Evolutionary conservation across 2,797 vertebrate species (phyloP), one percentile per base, ranked within the genome.

Genomic region (Bovichtus variegatus): DNA sequence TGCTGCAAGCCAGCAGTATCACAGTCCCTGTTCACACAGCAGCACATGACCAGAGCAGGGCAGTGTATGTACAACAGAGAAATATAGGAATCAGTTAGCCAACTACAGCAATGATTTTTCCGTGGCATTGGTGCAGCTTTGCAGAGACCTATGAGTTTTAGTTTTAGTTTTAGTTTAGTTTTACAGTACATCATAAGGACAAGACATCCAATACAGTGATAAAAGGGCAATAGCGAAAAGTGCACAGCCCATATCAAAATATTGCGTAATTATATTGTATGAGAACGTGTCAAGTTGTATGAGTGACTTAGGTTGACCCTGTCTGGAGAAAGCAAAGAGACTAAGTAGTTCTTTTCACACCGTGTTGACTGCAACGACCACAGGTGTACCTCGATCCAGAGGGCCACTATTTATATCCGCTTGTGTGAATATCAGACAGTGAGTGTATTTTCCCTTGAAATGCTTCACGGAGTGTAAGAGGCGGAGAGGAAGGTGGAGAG

Each of bases 1-100:
- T 93, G 85, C 90, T 92, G 90, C 81, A 87, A 78, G 68, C 41
- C 76, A 65, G 66, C 66, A 86, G 89, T 80, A 91, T 57, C 75
- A 80, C 91, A 74, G 66, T 53, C 40, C 25, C 15, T 49, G 19
- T 70, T 76, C 49, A 63, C 57, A 59, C 71, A 51, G 53, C 49
- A 47, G 53, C 49, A 47, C 53, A 75, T 34, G 60, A 70, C 47
- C 79, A 36, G 27, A 76, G 40, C 70, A 23, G 63, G 40, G 34
- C 13, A 36, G 29, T 27, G 21, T 43, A 6, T 40, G 6, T 31
- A 16, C 29, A n/a, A 34, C n/a, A 55, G 16, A 63, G 12, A 54
- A 9, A 46, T 36, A 79, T 66, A 21, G 10, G 50, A 58, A 53
- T 62, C 1, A 21, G 38, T 65, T 23, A 23, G 2, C 1, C 13